phyloP scores from a whole-genome alignment of 2,888 invertebrate species.

The Andrena bucephala region DNA sequence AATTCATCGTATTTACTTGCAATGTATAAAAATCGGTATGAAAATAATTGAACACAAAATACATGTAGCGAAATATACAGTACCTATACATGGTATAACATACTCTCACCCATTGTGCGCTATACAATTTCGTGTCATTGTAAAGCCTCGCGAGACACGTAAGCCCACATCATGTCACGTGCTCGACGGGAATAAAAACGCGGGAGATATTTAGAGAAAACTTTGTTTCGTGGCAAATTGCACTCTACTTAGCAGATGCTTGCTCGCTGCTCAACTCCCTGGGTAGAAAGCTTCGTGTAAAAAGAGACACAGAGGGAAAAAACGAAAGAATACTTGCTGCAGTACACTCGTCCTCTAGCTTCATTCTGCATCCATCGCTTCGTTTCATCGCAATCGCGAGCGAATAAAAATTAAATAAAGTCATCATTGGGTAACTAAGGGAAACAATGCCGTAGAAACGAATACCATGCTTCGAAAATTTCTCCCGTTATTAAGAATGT shows the following conservation, averaged over 20 bases:
- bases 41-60: no score
- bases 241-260: conserved; percentile 22
- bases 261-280: conserved; percentile 10
- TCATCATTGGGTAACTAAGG: conserved; percentile 3
- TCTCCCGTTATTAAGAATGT: background rate
- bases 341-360: conserved; percentile 1
- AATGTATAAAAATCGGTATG: no score
- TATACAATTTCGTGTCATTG: background rate
- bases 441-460: background rate
- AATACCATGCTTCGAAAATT: background rate
- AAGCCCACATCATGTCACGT: background rate
- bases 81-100: no score
- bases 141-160: background rate
- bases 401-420: conserved; percentile 34
- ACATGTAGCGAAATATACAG: no score
- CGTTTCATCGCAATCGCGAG: conserved; percentile 10
- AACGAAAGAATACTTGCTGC: conserved; percentile 12
- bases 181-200: background rate
- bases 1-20: no score
- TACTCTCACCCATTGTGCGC: background rate
- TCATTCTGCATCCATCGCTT: conserved; percentile 34
- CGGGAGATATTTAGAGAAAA: background rate
- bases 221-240: background rate
- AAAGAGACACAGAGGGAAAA: background rate
- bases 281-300: background rate